Conservation (phyloP, 2,888 invertebrate species). For the Mesochorus sp. region DNA sequence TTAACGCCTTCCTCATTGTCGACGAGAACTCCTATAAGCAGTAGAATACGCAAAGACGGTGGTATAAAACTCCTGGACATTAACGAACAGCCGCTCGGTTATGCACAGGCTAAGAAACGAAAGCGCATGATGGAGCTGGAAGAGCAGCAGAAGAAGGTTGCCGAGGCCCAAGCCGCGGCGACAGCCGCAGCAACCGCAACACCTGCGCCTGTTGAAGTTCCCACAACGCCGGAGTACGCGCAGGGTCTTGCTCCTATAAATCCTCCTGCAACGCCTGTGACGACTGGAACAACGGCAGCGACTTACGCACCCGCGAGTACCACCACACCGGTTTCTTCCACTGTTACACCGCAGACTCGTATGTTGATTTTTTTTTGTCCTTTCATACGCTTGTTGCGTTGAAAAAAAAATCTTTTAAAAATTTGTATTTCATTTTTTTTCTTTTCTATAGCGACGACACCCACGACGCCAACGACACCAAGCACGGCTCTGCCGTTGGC, state of each 20-base stretch:
- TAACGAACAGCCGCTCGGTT: conserved; percentile 94
- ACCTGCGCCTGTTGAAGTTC: conserved; percentile 74
- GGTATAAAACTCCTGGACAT: conserved; percentile 98
- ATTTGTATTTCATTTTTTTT: too few relatives aligned
- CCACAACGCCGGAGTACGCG: conserved; percentile 91
- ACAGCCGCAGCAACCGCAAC: conserved; percentile 75
- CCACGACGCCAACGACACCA: conserved; percentile 74
- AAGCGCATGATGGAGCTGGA: conserved; percentile 90
- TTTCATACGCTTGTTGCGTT: neutral
- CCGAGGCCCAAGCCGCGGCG: conserved; percentile 83
- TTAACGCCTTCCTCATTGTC: conserved; percentile 82
- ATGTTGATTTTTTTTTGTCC: conserved; percentile 52
- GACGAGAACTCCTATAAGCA: conserved; percentile 85
- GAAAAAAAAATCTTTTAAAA: too few relatives aligned
- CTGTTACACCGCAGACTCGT: conserved; percentile 73
- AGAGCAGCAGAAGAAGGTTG: conserved; percentile 86
- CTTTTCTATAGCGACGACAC: conserved; percentile 72
- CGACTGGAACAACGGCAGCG: conserved; percentile 54
- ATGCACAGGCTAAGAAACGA: conserved; percentile 93
- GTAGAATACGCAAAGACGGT: conserved; percentile 88
- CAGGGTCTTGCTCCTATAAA: conserved; percentile 88
- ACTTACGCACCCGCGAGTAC: conserved; percentile 75
- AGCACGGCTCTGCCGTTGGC: conserved; percentile 73
- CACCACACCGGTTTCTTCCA: conserved; percentile 73
- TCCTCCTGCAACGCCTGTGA: conserved; percentile 82